These are phyloP conservation scores for Lepidonotus clava DNA, from an alignment of 2,888 invertebrate species.

Conservation along the genomic window DNA sequence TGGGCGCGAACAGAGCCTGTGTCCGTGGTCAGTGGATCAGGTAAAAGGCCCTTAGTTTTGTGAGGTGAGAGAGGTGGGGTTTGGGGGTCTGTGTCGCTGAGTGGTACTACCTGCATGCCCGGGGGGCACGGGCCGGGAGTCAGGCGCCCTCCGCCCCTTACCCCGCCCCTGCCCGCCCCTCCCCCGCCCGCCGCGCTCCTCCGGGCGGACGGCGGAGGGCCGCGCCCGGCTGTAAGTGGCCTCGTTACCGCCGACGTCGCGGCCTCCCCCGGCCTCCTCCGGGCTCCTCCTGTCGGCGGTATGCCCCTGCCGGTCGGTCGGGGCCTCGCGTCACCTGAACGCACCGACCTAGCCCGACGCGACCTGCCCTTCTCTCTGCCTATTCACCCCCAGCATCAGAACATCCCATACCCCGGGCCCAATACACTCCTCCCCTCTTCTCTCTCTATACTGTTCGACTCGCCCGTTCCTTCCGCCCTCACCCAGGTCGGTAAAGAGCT, in stretches of 20 bases:
- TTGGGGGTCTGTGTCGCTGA: background rate
- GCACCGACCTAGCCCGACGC: background rate
- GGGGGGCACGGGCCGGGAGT: background rate
- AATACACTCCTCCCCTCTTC: background rate
- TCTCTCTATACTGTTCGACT: background rate
- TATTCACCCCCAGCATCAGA: background rate
- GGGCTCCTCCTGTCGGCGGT: slow-evolving; percentile 32
- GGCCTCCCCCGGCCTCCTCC: slow-evolving; percentile 12
- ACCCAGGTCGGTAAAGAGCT: too few relatives aligned
- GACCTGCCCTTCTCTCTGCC: background rate
- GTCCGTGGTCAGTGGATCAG: slow-evolving; percentile 52
- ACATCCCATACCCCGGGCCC: background rate
- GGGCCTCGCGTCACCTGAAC: background rate
- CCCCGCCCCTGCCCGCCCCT: background rate
- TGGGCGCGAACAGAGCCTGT: slow-evolving; percentile 20
- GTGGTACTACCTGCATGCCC: slow-evolving; percentile 11
- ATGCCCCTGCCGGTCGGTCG: background rate
- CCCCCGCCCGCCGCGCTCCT: background rate
- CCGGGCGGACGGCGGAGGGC: background rate
- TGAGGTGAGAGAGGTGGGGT: background rate
- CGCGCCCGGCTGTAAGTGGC: slow-evolving; percentile 34
- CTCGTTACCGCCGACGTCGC: slow-evolving; percentile 40
- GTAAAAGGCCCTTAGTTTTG: slow-evolving; percentile 50
- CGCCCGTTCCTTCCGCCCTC: background rate
- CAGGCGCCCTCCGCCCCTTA: background rate